Conservation (phyloP, 2,797 vertebrate species). For the Mionectes olivaceus region DNA sequence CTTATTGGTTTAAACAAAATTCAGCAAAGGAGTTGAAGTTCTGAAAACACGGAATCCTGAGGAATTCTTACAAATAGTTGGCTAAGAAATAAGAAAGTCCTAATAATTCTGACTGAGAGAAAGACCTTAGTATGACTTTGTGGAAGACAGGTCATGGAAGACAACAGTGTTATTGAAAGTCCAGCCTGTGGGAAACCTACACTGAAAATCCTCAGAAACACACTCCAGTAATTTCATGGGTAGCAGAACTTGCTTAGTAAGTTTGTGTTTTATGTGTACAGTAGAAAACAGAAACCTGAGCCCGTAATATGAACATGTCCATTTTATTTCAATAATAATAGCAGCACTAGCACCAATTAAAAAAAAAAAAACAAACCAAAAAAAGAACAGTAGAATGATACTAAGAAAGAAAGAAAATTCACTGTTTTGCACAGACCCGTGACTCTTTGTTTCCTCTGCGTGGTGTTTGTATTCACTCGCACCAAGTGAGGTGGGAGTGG, state of each 20-base stretch:
- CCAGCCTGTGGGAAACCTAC: background rate
- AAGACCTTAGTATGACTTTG: background rate
- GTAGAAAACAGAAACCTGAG: background rate
- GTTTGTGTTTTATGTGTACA: background rate
- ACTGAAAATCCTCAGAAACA: background rate
- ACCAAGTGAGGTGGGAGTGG: background rate
- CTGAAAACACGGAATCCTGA: background rate
- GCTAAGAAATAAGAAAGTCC: background rate
- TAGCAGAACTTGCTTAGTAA: background rate
- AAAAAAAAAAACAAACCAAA: background rate
- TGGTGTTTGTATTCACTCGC: background rate
- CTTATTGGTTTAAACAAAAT: background rate
- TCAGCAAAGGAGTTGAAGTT: accelerated
- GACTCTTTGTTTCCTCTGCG: background rate
- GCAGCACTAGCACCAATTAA: background rate
- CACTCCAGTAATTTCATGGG: background rate
- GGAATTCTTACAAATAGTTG: background rate
- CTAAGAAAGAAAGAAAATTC: background rate
- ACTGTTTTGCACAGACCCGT: background rate
- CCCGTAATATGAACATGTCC: background rate
- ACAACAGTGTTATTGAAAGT: background rate
- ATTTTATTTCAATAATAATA: background rate
- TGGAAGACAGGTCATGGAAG: background rate
- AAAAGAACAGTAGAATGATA: background rate
- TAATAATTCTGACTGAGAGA: background rate